Conservation (phyloP, 2,888 invertebrate species). For the Ophraella communa region DNA sequence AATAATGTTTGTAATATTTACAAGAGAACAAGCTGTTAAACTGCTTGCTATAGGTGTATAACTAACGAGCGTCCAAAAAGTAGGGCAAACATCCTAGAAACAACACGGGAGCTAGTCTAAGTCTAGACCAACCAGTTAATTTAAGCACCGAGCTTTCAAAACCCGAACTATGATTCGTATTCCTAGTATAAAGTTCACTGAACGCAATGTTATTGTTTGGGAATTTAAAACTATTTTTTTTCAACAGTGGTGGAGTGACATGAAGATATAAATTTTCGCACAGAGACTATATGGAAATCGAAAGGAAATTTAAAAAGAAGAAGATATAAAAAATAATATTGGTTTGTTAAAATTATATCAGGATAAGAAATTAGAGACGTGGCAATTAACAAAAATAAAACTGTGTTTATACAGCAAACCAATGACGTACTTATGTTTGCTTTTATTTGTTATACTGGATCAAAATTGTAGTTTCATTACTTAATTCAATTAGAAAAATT, state of each 20-base stretch:
- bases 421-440: too few species aligned
- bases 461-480: too few species aligned
- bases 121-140: constrained; percentile 39
- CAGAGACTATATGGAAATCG: background rate
- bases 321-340: too few species aligned
- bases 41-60: constrained; percentile 3
- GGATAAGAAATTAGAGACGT: background rate
- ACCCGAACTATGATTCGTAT: constrained; percentile 22
- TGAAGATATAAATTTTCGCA: background rate
- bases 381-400: too few species aligned
- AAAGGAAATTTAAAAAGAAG: background rate
- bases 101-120: constrained; percentile 34
- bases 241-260: background rate
- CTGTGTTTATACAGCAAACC: too few species aligned
- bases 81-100: constrained; percentile 28
- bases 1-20: background rate
- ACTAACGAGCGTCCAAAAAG: constrained; percentile 8
- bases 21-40: background rate
- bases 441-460: too few species aligned
- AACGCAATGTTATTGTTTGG: constrained; percentile 48
- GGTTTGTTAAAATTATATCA: too few species aligned
- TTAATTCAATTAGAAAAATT: too few species aligned
- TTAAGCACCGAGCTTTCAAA: constrained; percentile 33
- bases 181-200: constrained; percentile 42
- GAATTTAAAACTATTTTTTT: constrained; percentile 27